Evolutionary conservation across 2,888 invertebrate genomes (phyloP), one percentile per base, ranked within the genome.

Genomic region (Odontomyia ornata): DNA sequence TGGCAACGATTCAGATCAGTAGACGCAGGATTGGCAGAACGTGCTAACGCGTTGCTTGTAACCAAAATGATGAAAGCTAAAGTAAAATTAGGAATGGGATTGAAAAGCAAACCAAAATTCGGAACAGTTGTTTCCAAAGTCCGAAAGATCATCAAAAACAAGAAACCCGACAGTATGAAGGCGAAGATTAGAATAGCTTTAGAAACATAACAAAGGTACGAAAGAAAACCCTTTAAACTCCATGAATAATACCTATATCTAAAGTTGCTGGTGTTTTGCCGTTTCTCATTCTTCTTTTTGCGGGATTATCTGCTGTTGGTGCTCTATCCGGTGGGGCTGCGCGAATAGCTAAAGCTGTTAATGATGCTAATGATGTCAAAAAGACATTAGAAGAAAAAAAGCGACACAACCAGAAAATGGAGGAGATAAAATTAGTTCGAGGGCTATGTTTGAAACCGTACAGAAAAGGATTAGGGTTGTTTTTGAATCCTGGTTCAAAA

Each of bases 331-430:
- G 85, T 36, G 84, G 84, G 30, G 83, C 83, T 43, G 82, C 84
- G 15, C 83, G 83, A 73, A 82, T 86, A 36, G 82, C 82, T 2
- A 85, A 83, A 76, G 82, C n/a, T n/a, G n/a, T n/a, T n/a, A n/a
- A n/a, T n/a, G n/a, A n/a, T n/a, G n/a, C n/a, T n/a, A n/a, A n/a
- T n/a, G n/a, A n/a, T n/a, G n/a, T n/a, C n/a, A n/a, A n/a, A n/a
- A n/a, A n/a, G n/a, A n/a, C n/a, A n/a, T n/a, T n/a, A n/a, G n/a
- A n/a, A n/a, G n/a, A n/a, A n/a, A n/a, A n/a, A n/a, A n/a, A n/a
- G n/a, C n/a, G 84, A 4, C 85, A 84, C 78, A 86, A 86, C 80
- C 78, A 81, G 80, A 79, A 78, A n/a, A 85, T 85, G 84, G 85
- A 86, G 82, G 80, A 82, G 62, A 83, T 84, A 60, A 83, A 83